These are phyloP conservation scores for Tor tambroides DNA, from an alignment of 2,113 vertebrate genomes.

Conservation along the genomic window DNA sequence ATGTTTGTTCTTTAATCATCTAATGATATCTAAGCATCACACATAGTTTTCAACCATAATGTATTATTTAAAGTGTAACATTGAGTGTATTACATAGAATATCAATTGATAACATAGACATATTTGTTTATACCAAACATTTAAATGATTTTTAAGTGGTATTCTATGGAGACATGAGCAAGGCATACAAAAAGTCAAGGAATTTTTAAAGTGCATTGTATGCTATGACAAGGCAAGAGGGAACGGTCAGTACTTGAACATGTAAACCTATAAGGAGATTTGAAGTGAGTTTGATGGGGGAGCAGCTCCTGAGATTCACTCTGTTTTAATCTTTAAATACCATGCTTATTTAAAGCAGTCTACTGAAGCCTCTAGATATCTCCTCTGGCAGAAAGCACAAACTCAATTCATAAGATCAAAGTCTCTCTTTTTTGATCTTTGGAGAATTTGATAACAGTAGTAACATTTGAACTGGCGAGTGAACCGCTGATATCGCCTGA, in stretches of 20 bases:
- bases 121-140: conserved; percentile 3
- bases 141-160: not conserved
- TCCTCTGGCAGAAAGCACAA: not conserved
- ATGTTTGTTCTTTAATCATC: conserved; percentile 16
- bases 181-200: not conserved
- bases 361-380: conserved; percentile 58
- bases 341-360: conserved; percentile 70
- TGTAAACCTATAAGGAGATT: conserved; percentile 74
- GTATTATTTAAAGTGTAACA: conserved; percentile 9
- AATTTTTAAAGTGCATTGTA: not conserved
- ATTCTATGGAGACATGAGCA: not conserved
- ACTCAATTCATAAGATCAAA: conserved; percentile 4
- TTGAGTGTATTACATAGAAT: conserved; percentile 35
- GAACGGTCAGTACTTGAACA: conserved; percentile 47
- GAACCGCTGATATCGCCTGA: not conserved
- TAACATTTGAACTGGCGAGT: not conserved
- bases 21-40: conserved; percentile 1
- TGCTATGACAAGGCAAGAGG: not conserved
- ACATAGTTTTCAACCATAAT: conserved; percentile 35
- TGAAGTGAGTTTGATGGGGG: conserved; percentile 75
- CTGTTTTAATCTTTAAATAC: conserved; percentile 83
- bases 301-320: conserved; percentile 70
- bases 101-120: conserved; percentile 18
- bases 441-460: not conserved
- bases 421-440: conserved; percentile 1